Base-by-base conservation (phyloP, 2,113 vertebrate genomes). In the Alligator sinensis region DNA sequence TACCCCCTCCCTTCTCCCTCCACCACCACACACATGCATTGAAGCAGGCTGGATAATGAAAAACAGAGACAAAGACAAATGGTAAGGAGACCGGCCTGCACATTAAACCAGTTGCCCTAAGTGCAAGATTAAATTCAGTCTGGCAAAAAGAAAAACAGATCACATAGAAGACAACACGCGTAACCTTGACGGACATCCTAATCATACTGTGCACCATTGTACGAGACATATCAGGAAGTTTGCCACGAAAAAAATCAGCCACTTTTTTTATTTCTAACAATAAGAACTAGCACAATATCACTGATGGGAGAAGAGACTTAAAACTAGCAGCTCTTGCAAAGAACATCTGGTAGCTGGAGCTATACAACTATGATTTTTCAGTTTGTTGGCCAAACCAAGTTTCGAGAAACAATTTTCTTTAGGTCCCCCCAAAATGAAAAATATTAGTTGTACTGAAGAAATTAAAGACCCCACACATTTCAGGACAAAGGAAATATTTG, bases 271-370 rank as follows among this genome's bases (percentile, higher is more conserved):
- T 76, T 70, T 77, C 89, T 63, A 62, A 30, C n/a, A 78, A 10
- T 11, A 74, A 58, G 27, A n/a, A 13, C 4, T 61, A 24, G 11
- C 24, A 55, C 66, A 13, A 11, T 79, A 11, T 57, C 87, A 58
- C 61, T 82, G 8, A 11, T 0, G 16, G 58, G 84, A 66, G 1
- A 15, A 28, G 15, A 70, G 81, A 66, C 3, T 76, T 74, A 34
- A 82, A 87, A 55, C 58, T 3, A n/a, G 19, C 47, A 77, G 4
- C 54, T 68, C 68, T 66, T n/a, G 25, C 58, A 61, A 84, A 2
- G 28, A 85, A 21, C 2, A 18, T 28, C 25, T 5, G 0, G 5
- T 2, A 62, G 34, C 1, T 47, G 47, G 47, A 47, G 47, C 47
- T 47, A 47, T 47, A 47, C 47, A 47, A 47, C 47, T 47, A 47